These are phyloP conservation scores for Phainopepla nitens DNA, from an alignment of 2,113 vertebrate species.

Conservation along the genomic window DNA sequence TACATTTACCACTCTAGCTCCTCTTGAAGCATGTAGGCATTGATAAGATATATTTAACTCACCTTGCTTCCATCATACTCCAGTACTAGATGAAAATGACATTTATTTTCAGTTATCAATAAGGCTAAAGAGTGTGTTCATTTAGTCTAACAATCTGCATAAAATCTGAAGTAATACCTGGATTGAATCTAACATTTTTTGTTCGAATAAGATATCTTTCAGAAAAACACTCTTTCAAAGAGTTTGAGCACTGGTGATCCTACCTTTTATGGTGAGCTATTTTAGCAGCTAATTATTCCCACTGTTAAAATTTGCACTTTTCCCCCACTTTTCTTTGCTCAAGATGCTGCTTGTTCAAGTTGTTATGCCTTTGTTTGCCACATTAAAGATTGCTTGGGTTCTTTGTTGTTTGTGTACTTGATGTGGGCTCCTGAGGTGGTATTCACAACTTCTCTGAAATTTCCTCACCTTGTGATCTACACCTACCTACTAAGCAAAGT, in stretches of 20 bases:
- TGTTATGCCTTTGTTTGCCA: not conserved
- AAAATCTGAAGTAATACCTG: not conserved
- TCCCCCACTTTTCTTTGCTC: not conserved
- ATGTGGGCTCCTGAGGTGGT: not conserved
- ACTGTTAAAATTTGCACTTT: not conserved
- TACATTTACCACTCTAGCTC: not conserved
- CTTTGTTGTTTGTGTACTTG: not conserved
- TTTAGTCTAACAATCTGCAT: not conserved
- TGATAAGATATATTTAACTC: not conserved
- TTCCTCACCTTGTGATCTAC: not conserved
- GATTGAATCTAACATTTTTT: not conserved
- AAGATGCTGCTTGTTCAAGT: not conserved
- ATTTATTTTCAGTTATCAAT: not conserved
- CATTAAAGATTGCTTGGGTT: not conserved
- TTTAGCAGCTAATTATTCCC: not conserved
- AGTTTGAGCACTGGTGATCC: not conserved
- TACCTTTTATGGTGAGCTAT: not conserved
- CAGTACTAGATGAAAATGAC: not conserved
- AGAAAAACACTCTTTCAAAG: not conserved
- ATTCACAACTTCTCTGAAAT: not conserved
- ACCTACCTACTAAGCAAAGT: not conserved
- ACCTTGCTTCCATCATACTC: not conserved
- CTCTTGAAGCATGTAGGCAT: not conserved
- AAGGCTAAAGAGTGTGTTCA: not conserved
- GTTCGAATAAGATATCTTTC: not conserved